Evolutionary conservation across 2,113 vertebrate genomes (phyloP).

Genomic region (Phaethon lepturus): DNA sequence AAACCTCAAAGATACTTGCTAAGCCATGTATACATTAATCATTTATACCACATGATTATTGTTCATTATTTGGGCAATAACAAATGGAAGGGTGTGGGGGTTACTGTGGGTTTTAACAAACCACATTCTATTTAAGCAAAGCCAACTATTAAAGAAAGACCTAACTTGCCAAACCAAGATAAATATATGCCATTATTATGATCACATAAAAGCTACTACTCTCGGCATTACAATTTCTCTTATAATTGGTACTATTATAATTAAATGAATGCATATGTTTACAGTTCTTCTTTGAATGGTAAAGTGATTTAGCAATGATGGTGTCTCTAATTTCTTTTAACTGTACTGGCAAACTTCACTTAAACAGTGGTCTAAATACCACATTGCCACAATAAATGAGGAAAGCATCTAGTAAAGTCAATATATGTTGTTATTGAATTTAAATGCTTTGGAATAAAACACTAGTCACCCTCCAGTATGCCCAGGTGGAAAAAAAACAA

Average conservation of each 20-base stretch:
- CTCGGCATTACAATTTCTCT: slow-evolving; percentile 80
- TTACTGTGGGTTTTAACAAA: slow-evolving; percentile 86
- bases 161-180: slow-evolving; percentile 91
- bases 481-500: neutral
- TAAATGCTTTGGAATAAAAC: slow-evolving; percentile 56
- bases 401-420: slow-evolving; percentile 75
- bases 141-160: slow-evolving; percentile 86
- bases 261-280: slow-evolving; percentile 90
- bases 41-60: slow-evolving; percentile 83
- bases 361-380: slow-evolving; percentile 81
- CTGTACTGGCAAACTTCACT: slow-evolving; percentile 82
- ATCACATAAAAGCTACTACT: slow-evolving; percentile 86
- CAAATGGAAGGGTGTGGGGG: slow-evolving; percentile 84
- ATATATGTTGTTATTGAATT: slow-evolving; percentile 55
- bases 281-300: slow-evolving; percentile 81
- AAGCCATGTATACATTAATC: slow-evolving; percentile 85
- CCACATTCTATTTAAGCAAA: slow-evolving; percentile 88
- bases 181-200: slow-evolving; percentile 89
- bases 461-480: neutral
- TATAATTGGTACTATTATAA: slow-evolving; percentile 87
- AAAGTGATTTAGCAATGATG: slow-evolving; percentile 85
- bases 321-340: slow-evolving; percentile 87
- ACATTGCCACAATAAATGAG: slow-evolving; percentile 80
- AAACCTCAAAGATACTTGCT: slow-evolving; percentile 79
- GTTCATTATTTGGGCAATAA: slow-evolving; percentile 84